Conservation (phyloP, 2,888 invertebrate genomes). For the Blastobasis adustella region DNA sequence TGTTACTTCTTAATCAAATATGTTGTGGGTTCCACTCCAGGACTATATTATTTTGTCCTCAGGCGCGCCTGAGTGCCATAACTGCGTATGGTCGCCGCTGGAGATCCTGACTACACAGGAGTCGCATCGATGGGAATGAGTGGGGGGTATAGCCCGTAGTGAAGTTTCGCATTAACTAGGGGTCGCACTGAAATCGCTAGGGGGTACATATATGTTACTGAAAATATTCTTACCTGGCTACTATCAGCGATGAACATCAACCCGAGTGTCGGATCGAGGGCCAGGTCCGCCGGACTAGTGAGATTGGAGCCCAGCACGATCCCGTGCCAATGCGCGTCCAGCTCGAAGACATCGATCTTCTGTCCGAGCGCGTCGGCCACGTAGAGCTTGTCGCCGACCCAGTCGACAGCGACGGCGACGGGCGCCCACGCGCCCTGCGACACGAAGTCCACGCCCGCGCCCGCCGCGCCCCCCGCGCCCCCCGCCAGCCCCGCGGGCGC, state of each 20-base stretch:
- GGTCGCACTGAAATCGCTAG: no score
- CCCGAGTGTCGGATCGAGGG: constrained; percentile 93
- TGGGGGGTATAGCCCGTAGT: no score
- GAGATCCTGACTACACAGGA: no score
- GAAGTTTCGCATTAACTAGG: no score
- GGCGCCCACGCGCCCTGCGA: constrained; percentile 92
- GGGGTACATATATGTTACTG: no score
- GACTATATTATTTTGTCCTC: no score
- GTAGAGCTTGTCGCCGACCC: constrained; percentile 97
- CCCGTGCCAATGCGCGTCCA: constrained; percentile 90
- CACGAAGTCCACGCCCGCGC: constrained; percentile 78
- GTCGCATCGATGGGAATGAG: no score
- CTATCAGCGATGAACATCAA: constrained; percentile 91
- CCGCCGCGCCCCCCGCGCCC: constrained; percentile 19
- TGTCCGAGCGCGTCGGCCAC: constrained; percentile 94
- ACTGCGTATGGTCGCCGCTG: no score
- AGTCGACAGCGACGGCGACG: constrained; percentile 94
- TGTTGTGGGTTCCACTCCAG: no score
- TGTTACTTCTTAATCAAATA: no score
- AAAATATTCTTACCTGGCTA: constrained; percentile 74
- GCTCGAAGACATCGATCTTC: constrained; percentile 93
- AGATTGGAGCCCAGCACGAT: constrained; percentile 94
- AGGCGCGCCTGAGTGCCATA: no score
- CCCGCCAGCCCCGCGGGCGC: constrained; percentile 48
- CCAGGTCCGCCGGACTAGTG: constrained; percentile 92